phyloP scores from a whole-genome alignment of 2,113 vertebrate genomes.

The Tringa solitaria region DNA sequence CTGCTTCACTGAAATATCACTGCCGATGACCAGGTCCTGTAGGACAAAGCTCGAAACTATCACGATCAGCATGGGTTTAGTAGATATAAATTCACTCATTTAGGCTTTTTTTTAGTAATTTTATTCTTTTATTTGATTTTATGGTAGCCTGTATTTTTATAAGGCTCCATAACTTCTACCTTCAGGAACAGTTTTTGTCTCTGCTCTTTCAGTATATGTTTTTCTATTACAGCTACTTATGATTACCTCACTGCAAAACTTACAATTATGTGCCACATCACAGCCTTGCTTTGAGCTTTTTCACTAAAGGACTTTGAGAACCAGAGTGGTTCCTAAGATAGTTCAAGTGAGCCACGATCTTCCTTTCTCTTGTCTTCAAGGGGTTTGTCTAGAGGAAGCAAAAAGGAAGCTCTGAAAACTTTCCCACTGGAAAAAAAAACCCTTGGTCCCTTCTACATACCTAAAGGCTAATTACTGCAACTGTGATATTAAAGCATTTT shows the following conservation, averaged over 20 bases:
- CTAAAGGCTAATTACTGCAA: conserved; percentile 16
- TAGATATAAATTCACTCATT: not conserved
- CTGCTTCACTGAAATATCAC: not conserved
- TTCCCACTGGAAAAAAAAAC: not conserved
- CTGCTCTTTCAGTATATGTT: not conserved
- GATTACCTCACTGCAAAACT: not conserved
- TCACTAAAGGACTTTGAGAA: not conserved
- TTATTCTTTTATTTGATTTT: not conserved
- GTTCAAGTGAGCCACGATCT: not conserved
- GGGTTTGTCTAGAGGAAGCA: not conserved
- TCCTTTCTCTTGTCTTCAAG: not conserved
- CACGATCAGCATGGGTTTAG: not conserved
- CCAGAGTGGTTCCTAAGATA: not conserved
- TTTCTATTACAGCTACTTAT: not conserved
- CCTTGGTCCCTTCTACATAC: not conserved
- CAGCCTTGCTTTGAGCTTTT: not conserved
- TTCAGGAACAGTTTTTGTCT: not conserved
- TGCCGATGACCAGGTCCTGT: not conserved
- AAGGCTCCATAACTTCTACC: not conserved
- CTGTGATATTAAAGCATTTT: not conserved
- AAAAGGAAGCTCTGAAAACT: not conserved
- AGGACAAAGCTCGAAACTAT: not conserved
- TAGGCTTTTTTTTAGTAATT: not conserved
- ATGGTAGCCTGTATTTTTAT: not conserved
- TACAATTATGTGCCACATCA: not conserved